Evolutionary conservation across 2,888 invertebrate species (phyloP), one percentile per base, ranked within the genome.

Genomic region (Phorcus lineatus): DNA sequence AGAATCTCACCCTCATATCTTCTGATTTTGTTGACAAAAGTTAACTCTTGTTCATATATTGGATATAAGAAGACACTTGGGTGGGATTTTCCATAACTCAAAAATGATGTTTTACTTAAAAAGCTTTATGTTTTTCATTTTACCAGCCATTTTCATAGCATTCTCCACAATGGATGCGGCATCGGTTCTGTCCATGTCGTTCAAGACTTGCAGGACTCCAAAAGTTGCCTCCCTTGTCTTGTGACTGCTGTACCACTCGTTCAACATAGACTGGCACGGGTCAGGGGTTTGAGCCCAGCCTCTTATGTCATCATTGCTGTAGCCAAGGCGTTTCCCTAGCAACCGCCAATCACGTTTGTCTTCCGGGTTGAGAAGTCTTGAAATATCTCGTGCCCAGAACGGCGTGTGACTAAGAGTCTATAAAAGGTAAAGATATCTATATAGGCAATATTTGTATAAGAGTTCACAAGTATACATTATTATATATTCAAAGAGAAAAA

Each of bases 161-260:
- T 90, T 88, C 53, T 91, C 91, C 13, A 92, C 91, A 78, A 92
- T 90, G 47, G 81, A 80, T 0, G 87, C 90, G 6, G 88, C 92
- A 82, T 92, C 92, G 53, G 83, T 62, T 66, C 92, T 85, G 77
- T 90, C 87, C 87, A 92, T 92, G 62, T 92, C 91, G 62, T 89
- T 87, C 13, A 92, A 85, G 17, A 84, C 82, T 22, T 85, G 89
- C 40, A 91, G 83, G 9, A 92, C 84, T 17, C 87, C 91, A 78
- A 83, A 81, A 6, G 84, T 88, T 19, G 90, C 90, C 80, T 92
- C 92, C 74, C 90, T 87, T 13, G 90, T 91, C 81, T 90, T 92
- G 82, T 91, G 90, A n/a, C 88, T 90, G 76, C 91, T 87, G 82
- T 90, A 92, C 91, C 92, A 92, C 81, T 92, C 91, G 84, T 89